These are phyloP conservation scores for Ornithorhynchus anatinus DNA, from an alignment of 2,113 vertebrate species.

Conservation along the genomic window DNA sequence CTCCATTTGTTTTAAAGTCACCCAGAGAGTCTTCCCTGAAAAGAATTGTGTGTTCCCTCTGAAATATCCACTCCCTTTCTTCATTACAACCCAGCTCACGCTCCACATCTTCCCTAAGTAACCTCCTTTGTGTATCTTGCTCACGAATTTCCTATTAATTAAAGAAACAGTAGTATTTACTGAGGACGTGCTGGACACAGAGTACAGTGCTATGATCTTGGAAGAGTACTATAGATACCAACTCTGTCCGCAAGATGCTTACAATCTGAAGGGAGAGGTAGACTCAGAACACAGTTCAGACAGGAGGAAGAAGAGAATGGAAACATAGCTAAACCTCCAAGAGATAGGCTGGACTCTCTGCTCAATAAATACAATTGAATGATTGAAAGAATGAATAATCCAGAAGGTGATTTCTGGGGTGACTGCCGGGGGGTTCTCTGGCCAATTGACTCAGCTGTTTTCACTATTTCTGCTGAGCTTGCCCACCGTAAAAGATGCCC, in stretches of 20 bases:
- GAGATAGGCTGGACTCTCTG: too few relatives aligned
- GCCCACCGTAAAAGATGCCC: neutral
- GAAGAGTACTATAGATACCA: too few relatives aligned
- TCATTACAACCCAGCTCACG: too few relatives aligned
- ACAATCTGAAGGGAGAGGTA: neutral
- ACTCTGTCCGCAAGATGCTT: neutral
- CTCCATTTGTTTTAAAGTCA: too few relatives aligned
- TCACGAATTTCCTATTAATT: neutral
- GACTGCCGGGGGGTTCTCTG: conserved; percentile 14
- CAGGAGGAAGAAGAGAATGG: neutral
- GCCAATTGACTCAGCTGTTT: conserved; percentile 23
- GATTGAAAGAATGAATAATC: too few relatives aligned
- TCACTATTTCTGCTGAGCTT: neutral
- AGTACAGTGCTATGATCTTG: neutral
- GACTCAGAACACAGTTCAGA: neutral
- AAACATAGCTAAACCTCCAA: too few relatives aligned
- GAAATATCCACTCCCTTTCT: too few relatives aligned
- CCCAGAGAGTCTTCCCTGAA: too few relatives aligned
- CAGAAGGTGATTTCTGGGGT: conserved; percentile 42
- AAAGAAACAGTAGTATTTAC: neutral
- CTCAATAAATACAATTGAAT: too few relatives aligned
- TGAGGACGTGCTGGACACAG: neutral
- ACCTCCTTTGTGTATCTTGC: neutral
- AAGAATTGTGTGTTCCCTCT: neutral
- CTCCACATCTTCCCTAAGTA: too few relatives aligned